These are phyloP conservation scores for Ophioninae sp. DNA, from an alignment of 2,888 invertebrate species.

Conservation along the genomic window DNA sequence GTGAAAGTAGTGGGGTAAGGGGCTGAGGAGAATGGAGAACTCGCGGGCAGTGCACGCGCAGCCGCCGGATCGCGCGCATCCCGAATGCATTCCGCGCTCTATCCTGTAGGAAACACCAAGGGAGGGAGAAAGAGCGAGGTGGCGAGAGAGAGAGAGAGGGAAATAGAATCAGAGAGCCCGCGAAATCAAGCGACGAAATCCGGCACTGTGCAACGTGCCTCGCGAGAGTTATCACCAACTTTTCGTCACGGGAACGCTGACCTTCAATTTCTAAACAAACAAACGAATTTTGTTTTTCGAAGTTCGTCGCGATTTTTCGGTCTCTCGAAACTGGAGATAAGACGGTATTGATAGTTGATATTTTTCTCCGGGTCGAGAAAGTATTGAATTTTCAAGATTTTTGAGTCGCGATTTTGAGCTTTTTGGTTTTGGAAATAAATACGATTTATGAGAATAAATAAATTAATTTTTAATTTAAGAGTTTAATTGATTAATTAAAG, in stretches of 20 bases:
- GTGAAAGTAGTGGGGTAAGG: constrained; percentile 39
- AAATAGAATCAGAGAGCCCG: constrained; percentile 41
- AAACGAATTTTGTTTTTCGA: neutral
- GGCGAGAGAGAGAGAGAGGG: neutral
- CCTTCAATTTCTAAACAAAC: constrained; percentile 16
- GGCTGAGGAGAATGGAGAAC: constrained; percentile 52
- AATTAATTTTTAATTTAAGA: no score
- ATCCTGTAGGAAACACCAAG: constrained; percentile 72
- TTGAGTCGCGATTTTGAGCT: neutral
- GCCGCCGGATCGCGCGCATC: constrained; percentile 78
- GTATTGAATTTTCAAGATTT: neutral
- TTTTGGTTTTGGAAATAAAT: no score
- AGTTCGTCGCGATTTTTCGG: neutral
- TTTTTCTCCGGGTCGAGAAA: no score
- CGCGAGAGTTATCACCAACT: constrained; percentile 69
- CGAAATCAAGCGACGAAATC: constrained; percentile 64
- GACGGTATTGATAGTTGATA: no score
- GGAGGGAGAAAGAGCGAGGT: constrained; percentile 69
- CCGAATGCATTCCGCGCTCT: constrained; percentile 62
- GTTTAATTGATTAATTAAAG: no score
- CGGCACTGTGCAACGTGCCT: constrained; percentile 75
- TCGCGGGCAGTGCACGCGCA: constrained; percentile 78
- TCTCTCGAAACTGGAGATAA: neutral
- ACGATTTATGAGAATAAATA: no score
- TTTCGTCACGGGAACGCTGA: constrained; percentile 21